Conservation (phyloP, 2,113 vertebrate species). For the Rhinopithecus roxellana region DNA sequence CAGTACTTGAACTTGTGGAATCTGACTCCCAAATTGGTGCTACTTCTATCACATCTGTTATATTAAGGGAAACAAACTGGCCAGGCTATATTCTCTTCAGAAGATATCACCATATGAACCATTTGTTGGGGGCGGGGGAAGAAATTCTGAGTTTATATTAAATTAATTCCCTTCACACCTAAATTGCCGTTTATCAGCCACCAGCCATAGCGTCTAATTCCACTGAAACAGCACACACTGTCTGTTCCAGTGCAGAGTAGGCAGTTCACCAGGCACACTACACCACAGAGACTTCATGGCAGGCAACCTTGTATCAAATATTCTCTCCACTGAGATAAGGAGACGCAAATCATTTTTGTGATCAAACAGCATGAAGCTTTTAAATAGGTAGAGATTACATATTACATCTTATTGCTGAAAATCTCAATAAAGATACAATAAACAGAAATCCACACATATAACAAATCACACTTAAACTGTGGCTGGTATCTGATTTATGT, state of each 20-base stretch:
- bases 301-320: not conserved
- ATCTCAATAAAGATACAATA: slow-evolving; percentile 67
- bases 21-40: not conserved
- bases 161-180: slow-evolving; percentile 57
- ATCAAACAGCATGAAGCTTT: slow-evolving; percentile 59
- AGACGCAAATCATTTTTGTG: slow-evolving; percentile 46
- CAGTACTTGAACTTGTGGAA: not conserved
- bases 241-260: fast-evolving
- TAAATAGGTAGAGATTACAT: slow-evolving; percentile 26
- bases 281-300: not conserved
- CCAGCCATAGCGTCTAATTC: not conserved
- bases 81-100: slow-evolving; percentile 30
- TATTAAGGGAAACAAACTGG: not conserved
- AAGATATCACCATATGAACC: not conserved
- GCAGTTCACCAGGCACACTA: not conserved
- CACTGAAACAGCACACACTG: not conserved
- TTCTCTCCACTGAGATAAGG: slow-evolving; percentile 36
- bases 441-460: slow-evolving; percentile 55
- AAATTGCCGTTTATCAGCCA: slow-evolving; percentile 45
- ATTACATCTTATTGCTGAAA: slow-evolving; percentile 47
- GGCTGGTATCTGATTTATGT: slow-evolving; percentile 55
- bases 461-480: slow-evolving; percentile 67
- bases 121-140: not conserved
- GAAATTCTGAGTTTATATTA: slow-evolving; percentile 22
- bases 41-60: not conserved